phyloP scores from a whole-genome alignment of 2,797 vertebrate genomes.

The Amblyopsis hoosieri region DNA sequence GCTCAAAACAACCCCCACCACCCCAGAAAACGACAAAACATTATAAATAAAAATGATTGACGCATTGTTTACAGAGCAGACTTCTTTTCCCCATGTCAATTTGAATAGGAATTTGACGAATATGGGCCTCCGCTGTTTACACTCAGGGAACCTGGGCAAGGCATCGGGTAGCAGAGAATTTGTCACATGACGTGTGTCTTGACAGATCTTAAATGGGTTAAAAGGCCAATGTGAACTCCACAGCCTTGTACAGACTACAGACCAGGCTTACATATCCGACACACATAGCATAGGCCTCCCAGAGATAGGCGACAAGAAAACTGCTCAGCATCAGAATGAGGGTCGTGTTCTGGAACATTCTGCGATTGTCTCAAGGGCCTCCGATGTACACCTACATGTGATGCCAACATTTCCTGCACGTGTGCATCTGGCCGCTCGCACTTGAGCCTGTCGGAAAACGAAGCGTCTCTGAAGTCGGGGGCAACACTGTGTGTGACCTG shows the following conservation, averaged over 20 bases:
- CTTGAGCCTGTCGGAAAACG: slow-evolving; percentile 43
- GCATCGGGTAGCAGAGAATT: not conserved
- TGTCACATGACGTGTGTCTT: slow-evolving; percentile 12
- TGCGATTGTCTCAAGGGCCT: slow-evolving; percentile 34
- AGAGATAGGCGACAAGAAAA: slow-evolving; percentile 1
- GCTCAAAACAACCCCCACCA: slow-evolving; percentile 28
- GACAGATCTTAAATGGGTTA: slow-evolving; percentile 27
- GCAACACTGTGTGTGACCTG: slow-evolving; percentile 34
- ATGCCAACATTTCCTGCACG: slow-evolving; percentile 32
- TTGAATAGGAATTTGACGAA: slow-evolving; percentile 23
- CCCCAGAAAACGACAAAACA: slow-evolving; percentile 53
- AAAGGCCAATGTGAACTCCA: slow-evolving; percentile 22
- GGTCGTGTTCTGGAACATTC: slow-evolving; percentile 24
- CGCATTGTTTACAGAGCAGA: slow-evolving; percentile 63
- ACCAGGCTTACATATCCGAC: slow-evolving; percentile 9
- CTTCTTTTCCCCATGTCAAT: slow-evolving; percentile 25
- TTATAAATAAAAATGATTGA: slow-evolving; percentile 69
- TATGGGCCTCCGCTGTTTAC: not conserved
- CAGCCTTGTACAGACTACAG: slow-evolving; percentile 19
- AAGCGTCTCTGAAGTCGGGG: slow-evolving; percentile 37
- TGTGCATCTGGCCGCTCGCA: slow-evolving; percentile 39
- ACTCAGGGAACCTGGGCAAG: slow-evolving; percentile 27
- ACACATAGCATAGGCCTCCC: slow-evolving; percentile 13
- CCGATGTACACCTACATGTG: slow-evolving; percentile 18
- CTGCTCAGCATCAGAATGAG: slow-evolving; percentile 1